Evolutionary conservation across 2,888 invertebrate genomes (phyloP).

Genomic region (Desoria tigrina): DNA sequence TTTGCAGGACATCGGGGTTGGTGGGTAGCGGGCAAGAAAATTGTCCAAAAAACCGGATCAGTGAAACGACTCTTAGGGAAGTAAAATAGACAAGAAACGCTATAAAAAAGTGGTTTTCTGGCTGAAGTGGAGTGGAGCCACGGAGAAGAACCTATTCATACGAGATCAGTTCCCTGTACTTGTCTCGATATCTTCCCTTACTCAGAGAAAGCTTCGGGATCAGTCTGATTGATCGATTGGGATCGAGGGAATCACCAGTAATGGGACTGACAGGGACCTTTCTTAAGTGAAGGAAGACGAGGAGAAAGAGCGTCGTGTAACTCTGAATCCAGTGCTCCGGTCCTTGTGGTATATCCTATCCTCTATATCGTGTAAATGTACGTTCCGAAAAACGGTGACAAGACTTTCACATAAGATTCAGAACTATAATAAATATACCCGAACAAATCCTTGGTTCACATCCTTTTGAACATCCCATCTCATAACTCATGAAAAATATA

Average conservation of each 20-base stretch:
- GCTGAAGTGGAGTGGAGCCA: not conserved
- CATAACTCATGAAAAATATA: slow-evolving; percentile 10
- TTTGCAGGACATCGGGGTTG: slow-evolving; percentile 3
- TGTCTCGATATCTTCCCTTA: slow-evolving; percentile 3
- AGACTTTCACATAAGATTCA: too few relatives aligned
- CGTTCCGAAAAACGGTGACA: too few relatives aligned
- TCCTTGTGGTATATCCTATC: not conserved
- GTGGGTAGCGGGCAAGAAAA: slow-evolving; percentile 18
- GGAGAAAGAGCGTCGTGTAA: slow-evolving; percentile 20
- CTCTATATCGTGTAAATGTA: not conserved
- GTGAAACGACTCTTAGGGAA: slow-evolving; percentile 13
- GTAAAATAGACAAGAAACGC: slow-evolving; percentile 19
- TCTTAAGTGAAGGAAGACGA: slow-evolving; percentile 24
- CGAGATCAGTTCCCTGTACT: not conserved
- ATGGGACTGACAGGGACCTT: slow-evolving; percentile 42
- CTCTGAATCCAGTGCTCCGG: not conserved
- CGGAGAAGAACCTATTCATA: slow-evolving; percentile 7
- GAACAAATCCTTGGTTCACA: not conserved
- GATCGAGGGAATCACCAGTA: slow-evolving; percentile 51
- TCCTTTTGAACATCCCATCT: not conserved
- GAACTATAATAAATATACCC: not conserved
- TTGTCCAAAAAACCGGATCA: slow-evolving; percentile 21
- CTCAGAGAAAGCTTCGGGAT: slow-evolving; percentile 17
- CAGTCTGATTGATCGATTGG: slow-evolving; percentile 52
- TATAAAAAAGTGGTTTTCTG: slow-evolving; percentile 5